Evolutionary conservation across 2,888 invertebrate genomes (phyloP).

Genomic region (Melipona bicolor): DNA sequence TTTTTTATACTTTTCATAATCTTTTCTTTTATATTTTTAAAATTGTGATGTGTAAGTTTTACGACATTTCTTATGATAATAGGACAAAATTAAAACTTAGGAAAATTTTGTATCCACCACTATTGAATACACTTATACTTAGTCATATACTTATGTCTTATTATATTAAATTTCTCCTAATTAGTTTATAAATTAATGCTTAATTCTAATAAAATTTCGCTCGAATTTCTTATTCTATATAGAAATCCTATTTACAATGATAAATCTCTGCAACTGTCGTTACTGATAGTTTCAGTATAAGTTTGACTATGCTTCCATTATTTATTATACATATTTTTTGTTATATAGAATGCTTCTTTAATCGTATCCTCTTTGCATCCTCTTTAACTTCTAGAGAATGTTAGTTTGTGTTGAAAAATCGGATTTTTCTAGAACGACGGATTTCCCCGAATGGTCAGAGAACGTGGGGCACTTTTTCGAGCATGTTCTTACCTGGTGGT

Average conservation of each 20-base stretch:
- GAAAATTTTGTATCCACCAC: background rate
- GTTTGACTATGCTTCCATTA: background rate
- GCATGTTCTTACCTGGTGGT: slow-evolving; percentile 68
- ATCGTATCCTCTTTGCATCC: background rate
- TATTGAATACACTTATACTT: background rate
- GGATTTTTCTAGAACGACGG: background rate
- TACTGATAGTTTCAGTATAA: background rate
- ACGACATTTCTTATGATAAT: background rate
- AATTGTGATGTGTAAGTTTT: background rate
- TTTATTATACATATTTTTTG: background rate
- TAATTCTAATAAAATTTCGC: background rate
- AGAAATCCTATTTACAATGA: too few species aligned
- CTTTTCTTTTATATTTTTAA: background rate
- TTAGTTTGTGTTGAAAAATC: background rate
- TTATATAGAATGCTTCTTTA: background rate
- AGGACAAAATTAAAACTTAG: background rate
- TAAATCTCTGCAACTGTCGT: background rate
- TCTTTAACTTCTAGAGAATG: too few species aligned
- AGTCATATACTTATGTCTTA: background rate
- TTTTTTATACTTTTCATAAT: background rate
- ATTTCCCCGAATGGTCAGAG: slow-evolving; percentile 3
- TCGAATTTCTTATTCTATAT: background rate
- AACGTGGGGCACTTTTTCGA: slow-evolving; percentile 41
- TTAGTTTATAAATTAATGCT: background rate
- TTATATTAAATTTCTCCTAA: background rate